Evolutionary conservation across 2,113 vertebrate species (phyloP), one percentile per base, ranked within the genome.

Genomic region (cattle (Bos taurus)): DNA sequence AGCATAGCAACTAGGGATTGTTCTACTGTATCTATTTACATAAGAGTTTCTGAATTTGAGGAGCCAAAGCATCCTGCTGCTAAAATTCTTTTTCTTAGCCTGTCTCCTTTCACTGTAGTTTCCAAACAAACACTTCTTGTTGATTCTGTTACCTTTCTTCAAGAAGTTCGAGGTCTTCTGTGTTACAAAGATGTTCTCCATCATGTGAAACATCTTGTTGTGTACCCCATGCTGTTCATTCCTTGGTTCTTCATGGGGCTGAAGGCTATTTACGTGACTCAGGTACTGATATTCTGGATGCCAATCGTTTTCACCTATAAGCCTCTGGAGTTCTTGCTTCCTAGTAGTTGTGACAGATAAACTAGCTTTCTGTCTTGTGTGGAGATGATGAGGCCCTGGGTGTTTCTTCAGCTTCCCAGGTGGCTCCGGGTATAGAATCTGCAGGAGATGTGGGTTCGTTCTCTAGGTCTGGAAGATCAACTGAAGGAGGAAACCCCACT

Each of bases 11-110:
- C 78, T 16, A 59, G 71, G 60, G 96, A 19, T 71, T 97, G 97
- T 54, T 98, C 98, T 21, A 8, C 52, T 12, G 9, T 15, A n/a
- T 99, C 99, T 8, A 98, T 1, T 85, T 99, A 99, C 98, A 99
- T 98, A 4, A 95, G 54, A 25, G 85, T 96, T 97, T 99, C 99
- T 0, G 13, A 1, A 17, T n/a, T 95, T 1, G 83, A 15, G 14
- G 26, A 48, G 86, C 90, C 88, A 8, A n/a, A 26, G 52, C 78
- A 92, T 3, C 83, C 95, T 74, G 67, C 11, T 40, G 36, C 36
- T 74, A 40, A 74, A 74, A 74, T 40, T 40, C 36, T 60, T 60
- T 74, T 60, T 96, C 91, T 0, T 0, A 59, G 91, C 7, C 46
- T 16, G 8, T 36, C 78, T 48, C 82, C 91, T 95, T 59, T 95